Evolutionary conservation across 2,797 vertebrate species (phyloP).

Genomic region (Leptatherina wallacei): DNA sequence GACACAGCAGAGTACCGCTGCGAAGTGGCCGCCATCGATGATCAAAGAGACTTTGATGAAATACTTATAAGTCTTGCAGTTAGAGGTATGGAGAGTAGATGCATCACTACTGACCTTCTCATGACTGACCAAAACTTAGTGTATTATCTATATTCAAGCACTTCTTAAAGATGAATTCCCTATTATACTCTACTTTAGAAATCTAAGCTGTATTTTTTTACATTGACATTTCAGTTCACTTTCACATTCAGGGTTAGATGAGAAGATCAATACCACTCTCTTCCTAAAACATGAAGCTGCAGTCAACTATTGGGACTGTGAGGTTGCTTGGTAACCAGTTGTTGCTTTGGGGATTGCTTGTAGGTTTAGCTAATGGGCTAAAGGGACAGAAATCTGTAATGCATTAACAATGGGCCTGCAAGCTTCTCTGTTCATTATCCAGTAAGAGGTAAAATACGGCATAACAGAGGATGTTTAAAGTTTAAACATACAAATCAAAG

Average conservation of each 20-base stretch:
- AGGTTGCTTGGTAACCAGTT: slow-evolving; percentile 9
- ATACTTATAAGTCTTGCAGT: slow-evolving; percentile 94
- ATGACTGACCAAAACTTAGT: not conserved
- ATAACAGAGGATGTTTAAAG: not conserved
- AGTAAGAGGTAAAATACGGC: not conserved
- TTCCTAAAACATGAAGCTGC: slow-evolving; percentile 7
- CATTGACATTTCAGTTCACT: not conserved
- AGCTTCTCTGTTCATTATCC: not conserved
- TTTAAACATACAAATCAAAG: slow-evolving; percentile 7
- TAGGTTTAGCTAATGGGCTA: slow-evolving; percentile 18
- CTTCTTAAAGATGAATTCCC: not conserved
- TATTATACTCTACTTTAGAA: not conserved
- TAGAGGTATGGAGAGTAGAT: slow-evolving; percentile 83
- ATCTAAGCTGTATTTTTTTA: not conserved
- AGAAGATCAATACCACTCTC: slow-evolving; percentile 1
- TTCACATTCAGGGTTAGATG: not conserved
- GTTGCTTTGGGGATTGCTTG: slow-evolving; percentile 9
- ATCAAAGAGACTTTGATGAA: slow-evolving; percentile 93
- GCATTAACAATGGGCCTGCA: not conserved
- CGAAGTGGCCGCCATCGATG: slow-evolving; percentile 92
- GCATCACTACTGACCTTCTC: not conserved
- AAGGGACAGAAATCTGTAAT: slow-evolving; percentile 10
- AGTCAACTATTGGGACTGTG: slow-evolving; percentile 1
- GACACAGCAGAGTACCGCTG: slow-evolving; percentile 97
- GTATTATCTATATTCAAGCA: not conserved